Base-by-base conservation (phyloP, 1,140 invertebrate species). In the Semibalanus balanoides region DNA sequence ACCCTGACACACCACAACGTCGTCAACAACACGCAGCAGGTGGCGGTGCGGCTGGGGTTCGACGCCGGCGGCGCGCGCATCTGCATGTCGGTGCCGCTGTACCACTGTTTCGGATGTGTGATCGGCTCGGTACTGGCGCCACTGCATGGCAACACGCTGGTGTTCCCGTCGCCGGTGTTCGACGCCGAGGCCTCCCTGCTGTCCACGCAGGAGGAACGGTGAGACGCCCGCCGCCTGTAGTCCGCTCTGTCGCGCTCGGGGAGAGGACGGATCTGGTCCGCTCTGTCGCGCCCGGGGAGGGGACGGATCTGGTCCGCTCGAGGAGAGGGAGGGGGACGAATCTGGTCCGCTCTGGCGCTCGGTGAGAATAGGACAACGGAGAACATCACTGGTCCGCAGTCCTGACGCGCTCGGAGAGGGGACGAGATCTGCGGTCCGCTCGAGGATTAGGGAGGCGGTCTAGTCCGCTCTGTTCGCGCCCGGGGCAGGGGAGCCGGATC, bases 91-190 rank as follows among this genome's bases (percentile, higher is more conserved):
- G 92, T 94, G 0, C 96, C 96, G 0, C 86, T 97, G 25, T 99
- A 97, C 82, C 97, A 99, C 82, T 94, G 91, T 27, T 95, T 92
- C 82, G 96, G 94, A 0, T 89, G 91, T 43, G 86, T 92, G 0
- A 85, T 91, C 64, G 93, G 90, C 0, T 84, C 90, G 75, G 79
- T 93, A 0, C 83, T 81, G 0, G 83, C 86, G 27, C 75, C 92
- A 0, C 86, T 90, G 73, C 85, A 88, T 81, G 93, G 92, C 0
- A 84, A 87, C 0, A 90, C 91, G 0, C 77, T 91, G 28, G 88
- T 97, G 0, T 79, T 96, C 1, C 90, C 93, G 3, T 83, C 87
- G 0, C 85, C 87, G 0, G 85, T 85, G 0, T 94, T 91, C 83
- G 90, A 89, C 85, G 88, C 91, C 40, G 83, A 85, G 35, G 86